A percentile compares a stretch with the other conserved stretches of the same genome.
Evolutionary conservation across 2,797 vertebrate genomes (phyloP).

Genomic region (Darevskia nairensis): DNA sequence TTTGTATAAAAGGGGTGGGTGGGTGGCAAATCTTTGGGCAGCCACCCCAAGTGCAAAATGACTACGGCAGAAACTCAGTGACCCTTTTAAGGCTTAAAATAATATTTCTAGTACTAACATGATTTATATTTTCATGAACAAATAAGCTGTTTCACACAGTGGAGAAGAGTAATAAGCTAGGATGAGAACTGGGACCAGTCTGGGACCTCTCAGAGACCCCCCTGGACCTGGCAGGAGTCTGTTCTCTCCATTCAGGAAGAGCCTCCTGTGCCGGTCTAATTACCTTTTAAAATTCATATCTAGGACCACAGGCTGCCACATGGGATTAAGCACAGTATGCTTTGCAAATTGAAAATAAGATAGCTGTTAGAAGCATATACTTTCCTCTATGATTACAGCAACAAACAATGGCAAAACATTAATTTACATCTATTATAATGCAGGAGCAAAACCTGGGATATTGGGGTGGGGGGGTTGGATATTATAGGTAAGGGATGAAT

Average conservation of each 20-base stretch:
- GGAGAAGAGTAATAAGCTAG: conserved; percentile 68
- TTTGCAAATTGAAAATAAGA: conserved; percentile 89
- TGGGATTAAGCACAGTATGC: conserved; percentile 85
- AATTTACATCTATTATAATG: conserved; percentile 82
- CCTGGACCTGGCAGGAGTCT: conserved; percentile 76
- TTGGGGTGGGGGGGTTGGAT: conserved; percentile 9
- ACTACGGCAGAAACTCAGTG: conserved; percentile 45
- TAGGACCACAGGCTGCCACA: conserved; percentile 79
- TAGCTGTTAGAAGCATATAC: conserved; percentile 85
- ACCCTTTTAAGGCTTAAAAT: conserved; percentile 62
- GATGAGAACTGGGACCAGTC: conserved; percentile 68
- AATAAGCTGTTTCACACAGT: conserved; percentile 78
- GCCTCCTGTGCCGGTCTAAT: conserved; percentile 81
- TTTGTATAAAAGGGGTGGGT: conserved; percentile 49
- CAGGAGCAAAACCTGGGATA: conserved; percentile 70
- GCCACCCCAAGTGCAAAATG: conserved; percentile 47
- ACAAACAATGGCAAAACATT: conserved; percentile 84
- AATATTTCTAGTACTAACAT: conserved; percentile 70
- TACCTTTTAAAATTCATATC: conserved; percentile 90
- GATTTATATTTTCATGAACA: conserved; percentile 84
- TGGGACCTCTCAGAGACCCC: conserved; percentile 77
- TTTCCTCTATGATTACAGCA: conserved; percentile 80
- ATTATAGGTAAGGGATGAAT: conserved; percentile 61
- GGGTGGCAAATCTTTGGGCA: conserved; percentile 35
- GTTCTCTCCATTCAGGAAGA: conserved; percentile 74